Evolutionary conservation across 1,140 invertebrate genomes (phyloP), one percentile per base, ranked within the genome.

Genomic region (Orussus abietinus): DNA sequence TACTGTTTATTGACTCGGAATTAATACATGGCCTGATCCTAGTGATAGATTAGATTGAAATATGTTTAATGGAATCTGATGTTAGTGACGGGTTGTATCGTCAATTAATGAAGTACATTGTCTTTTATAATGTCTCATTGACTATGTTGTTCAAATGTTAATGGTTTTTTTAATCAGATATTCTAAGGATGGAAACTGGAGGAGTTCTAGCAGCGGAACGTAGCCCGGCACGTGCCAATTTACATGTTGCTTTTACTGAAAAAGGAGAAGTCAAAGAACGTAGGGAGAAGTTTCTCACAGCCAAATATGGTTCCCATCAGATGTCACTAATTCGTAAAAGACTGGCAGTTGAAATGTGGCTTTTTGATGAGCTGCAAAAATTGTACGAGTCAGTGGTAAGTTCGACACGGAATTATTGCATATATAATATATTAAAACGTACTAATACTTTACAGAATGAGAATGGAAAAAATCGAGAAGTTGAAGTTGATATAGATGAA

Each of bases 281-380:
- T 12, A 75, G 89, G 21, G 90, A 95, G 71, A 94, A 95, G 73
- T 96, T 96, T 73, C 81, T 96, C 45, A 96, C 93, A 20, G 92
- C 93, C 46, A 96, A 96, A 69, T 97, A 96, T 63, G 92, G 92
- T 39, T 88, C 88, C 48, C 93, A 96, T 76, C 93, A 96, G 76
- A 97, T 96, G 93, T 90, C 85, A 57, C 81, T 96, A 46, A 97
- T 97, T 58, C 81, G 92, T 51, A 96, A 96, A 74, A 77, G 93
- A 62, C 77, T 96, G 41, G 86, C 88, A 7, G 93, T 96, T 6
- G 94, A 97, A 74, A 95, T 96, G 88, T 96, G 93, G 93, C 81
- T 97, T 28, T 96, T 93, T 69, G 92, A 96, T 63, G 86, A 95
- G 69, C 78, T 97, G 42, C 89, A 93, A 68, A 87, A 88, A 62